Evolutionary conservation across 1,140 invertebrate genomes (phyloP), one percentile per base, ranked within the genome.

Genomic region (Leguminivora glycinivorella): DNA sequence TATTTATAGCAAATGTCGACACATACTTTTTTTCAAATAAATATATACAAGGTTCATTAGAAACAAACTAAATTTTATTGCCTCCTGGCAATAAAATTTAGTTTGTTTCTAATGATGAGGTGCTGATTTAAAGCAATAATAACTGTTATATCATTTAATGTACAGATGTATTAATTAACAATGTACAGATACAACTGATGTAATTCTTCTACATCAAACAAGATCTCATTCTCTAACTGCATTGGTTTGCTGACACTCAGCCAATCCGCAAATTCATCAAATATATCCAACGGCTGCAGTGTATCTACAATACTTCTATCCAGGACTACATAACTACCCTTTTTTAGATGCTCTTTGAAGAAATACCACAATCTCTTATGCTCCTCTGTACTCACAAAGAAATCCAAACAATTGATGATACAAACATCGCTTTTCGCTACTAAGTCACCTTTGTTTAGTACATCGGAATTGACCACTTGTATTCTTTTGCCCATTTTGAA

Each of bases 361-460:
- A 94, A 95, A 73, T 84, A 83, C 95, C 94, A 95, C 66, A 94
- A 93, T 73, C 93, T 69, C 68, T 86, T 92, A 80, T 95, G 94
- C 34, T 93, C 89, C n/a, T 92, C 84, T 70, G 85, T 72, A 43
- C 93, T 76, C 70, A 94, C 83, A 89, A 95, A 95, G 83, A 95
- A 95, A 79, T 95, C 94, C 80, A 95, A 93, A 9, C 93, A 92
- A 85, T 95, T 95, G 72, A 95, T 94, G 22, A 95, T 84, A 68
- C 95, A 92, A 17, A 95, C 92, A 83, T 95, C 91, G 29, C 93
- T 92, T 52, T 77, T 81, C 31, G 92, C 72, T 19, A 95, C 78
- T 60, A 94, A 76, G 72, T 95, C 92, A 68, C 86, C 75, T 74
- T 88, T 86, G 4, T 93, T 89, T 73, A 93, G 88, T 67, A 95